These are phyloP conservation scores for Aphelenchoides fujianensis DNA, from an alignment of 1,140 invertebrate species.

Conservation along the genomic window DNA sequence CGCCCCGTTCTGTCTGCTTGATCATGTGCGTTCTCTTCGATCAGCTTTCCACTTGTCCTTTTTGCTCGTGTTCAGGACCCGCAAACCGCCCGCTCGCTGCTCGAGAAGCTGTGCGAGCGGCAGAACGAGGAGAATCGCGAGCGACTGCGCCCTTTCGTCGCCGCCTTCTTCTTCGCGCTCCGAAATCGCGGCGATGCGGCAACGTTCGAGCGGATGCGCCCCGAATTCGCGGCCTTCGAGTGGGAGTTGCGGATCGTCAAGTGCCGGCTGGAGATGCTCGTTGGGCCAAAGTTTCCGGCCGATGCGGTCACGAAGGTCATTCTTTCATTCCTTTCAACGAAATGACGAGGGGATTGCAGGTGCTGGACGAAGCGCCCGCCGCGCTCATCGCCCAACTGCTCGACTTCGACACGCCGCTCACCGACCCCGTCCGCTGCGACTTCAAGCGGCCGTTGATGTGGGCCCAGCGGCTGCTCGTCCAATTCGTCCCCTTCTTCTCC, in stretches of 20 bases:
- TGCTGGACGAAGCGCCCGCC: neutral
- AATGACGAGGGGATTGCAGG: constrained; percentile 20
- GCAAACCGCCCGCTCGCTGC: neutral
- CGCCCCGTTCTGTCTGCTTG: neutral
- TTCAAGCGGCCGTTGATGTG: constrained; percentile 17
- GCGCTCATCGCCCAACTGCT: neutral
- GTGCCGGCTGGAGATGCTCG: neutral
- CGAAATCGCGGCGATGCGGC: neutral
- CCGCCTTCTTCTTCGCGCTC: neutral
- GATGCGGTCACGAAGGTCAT: neutral
- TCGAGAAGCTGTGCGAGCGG: too few species aligned
- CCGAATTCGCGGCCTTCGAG: neutral
- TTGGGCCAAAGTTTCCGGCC: neutral
- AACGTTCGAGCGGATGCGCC: neutral
- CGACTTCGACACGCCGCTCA: constrained; percentile 7
- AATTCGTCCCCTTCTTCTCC: constrained; percentile 29
- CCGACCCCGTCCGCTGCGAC: constrained; percentile 6
- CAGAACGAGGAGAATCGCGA: neutral
- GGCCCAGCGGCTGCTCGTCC: constrained; percentile 16
- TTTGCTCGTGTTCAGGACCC: neutral
- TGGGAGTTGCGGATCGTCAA: neutral
- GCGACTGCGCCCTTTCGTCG: neutral
- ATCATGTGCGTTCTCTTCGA: neutral
- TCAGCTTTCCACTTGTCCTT: neutral
- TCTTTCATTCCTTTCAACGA: too few species aligned